Evolutionary conservation across 2,797 vertebrate species (phyloP).

Genomic region (Gorsachius magnificus): DNA sequence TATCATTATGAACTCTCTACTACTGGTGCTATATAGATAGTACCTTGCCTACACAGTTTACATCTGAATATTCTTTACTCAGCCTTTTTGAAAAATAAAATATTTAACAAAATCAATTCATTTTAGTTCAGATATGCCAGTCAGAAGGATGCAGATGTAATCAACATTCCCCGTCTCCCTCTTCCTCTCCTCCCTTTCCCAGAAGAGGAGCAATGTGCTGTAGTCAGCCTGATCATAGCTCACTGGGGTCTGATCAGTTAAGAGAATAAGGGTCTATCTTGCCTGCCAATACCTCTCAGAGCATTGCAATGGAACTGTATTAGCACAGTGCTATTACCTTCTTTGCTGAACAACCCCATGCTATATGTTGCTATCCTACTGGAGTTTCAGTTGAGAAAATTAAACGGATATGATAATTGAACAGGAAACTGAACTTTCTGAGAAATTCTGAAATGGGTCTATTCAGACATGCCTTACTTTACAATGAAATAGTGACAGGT

Average conservation of each 20-base stretch:
- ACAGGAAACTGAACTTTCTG: conserved; percentile 46
- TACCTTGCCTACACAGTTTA: not conserved
- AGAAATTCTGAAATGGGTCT: conserved; percentile 56
- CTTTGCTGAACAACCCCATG: not conserved
- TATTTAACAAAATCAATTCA: conserved; percentile 9
- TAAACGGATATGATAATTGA: conserved; percentile 46
- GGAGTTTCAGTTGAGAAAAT: conserved; percentile 51
- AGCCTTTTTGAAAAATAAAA: conserved; percentile 2
- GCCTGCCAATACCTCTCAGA: not conserved
- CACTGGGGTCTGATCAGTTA: not conserved
- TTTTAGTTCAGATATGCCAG: conserved; percentile 8
- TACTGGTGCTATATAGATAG: not conserved
- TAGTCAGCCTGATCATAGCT: not conserved
- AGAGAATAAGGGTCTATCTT: conserved; percentile 25
- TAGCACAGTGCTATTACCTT: not conserved
- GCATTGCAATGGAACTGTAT: not conserved
- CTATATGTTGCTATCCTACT: not conserved
- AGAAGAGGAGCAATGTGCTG: not conserved
- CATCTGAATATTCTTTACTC: conserved; percentile 25
- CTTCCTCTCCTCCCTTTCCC: not conserved
- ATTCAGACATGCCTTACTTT: conserved; percentile 41
- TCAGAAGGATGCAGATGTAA: not conserved
- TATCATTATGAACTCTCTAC: not conserved
- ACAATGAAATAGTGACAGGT: conserved; percentile 33
- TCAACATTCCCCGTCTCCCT: not conserved